Conservation (phyloP, 2,797 vertebrate species). For the Notamacropus eugenii region DNA sequence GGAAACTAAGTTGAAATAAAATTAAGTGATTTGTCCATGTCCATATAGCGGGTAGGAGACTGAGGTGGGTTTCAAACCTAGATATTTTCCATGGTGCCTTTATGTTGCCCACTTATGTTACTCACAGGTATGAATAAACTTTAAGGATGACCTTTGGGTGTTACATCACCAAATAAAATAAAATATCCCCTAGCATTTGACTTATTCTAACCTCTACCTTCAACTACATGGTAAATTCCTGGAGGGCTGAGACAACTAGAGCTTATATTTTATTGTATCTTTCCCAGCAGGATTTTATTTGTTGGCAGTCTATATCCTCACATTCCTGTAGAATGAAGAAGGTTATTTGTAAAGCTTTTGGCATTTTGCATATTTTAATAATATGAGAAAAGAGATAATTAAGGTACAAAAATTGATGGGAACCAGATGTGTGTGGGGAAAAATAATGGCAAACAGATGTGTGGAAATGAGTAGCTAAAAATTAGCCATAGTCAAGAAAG, state of each 20-base stretch:
- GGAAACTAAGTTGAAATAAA: background rate
- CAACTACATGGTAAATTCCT: constrained; percentile 1
- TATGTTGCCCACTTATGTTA: background rate
- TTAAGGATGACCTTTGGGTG: background rate
- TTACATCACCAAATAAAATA: background rate
- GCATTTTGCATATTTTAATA: background rate
- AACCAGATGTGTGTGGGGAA: constrained; percentile 11
- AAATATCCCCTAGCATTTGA: background rate
- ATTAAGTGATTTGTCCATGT: background rate
- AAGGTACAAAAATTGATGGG: constrained; percentile 36
- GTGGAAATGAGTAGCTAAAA: background rate
- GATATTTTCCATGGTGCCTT: background rate
- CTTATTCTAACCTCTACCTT: constrained; percentile 15
- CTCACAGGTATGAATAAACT: background rate
- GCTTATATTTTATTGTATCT: constrained; percentile 3
- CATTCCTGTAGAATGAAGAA: background rate
- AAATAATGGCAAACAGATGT: constrained; percentile 26
- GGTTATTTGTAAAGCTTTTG: background rate
- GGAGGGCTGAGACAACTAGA: background rate
- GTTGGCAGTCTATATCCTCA: background rate
- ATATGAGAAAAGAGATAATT: background rate
- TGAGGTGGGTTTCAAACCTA: background rate
- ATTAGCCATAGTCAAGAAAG: background rate
- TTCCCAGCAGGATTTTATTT: background rate
- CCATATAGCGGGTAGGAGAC: background rate